Base-by-base conservation (phyloP, 1,140 invertebrate species). In the Lepidostoma basale region DNA sequence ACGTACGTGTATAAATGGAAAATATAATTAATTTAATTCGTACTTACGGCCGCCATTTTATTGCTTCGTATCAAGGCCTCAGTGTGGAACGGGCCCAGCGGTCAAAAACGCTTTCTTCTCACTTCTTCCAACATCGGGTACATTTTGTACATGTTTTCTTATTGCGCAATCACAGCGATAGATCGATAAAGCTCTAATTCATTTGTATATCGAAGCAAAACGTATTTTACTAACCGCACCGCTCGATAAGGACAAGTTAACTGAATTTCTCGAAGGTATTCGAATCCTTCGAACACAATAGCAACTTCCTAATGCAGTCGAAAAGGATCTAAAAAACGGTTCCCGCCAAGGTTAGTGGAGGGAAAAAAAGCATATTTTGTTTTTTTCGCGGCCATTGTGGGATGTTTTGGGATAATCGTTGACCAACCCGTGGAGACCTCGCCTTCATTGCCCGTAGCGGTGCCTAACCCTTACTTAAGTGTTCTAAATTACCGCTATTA, bases 361-460 rank as follows among this genome's bases (percentile, higher is more conserved):
- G n/a, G n/a, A 26, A 71, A 71, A 67, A 72, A 72, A 65, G 40
- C 58, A 65, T 45, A 44, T 47, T 28, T 59, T 30, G 25, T 23
- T 63, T 62, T 70, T 71, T 67, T 60, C 69, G 65, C 47, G 69
- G 59, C 69, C 69, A 71, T 71, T 71, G 69, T 70, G 62, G 33
- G 40, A 36, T 30, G 40, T 64, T 56, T 62, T 30, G 44, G 62
- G 56, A 70, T 70, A 62, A 67, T 67, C 47, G 64, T 45, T 25
- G n/a, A n/a, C 39, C 45, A 22, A 33, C 64, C 68, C 59, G 14
- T 22, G 28, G 49, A 54, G 47, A 33, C 47, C 47, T 42, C 49
- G 28, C 30, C 33, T 26, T n/a, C 45, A 23, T 23, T 20, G 20
- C 49, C 49, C 49, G 30, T 54, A 59, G 54, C 66, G 22, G 52